phyloP scores from a whole-genome alignment of 2,797 vertebrate species.

The Periparus ater region DNA sequence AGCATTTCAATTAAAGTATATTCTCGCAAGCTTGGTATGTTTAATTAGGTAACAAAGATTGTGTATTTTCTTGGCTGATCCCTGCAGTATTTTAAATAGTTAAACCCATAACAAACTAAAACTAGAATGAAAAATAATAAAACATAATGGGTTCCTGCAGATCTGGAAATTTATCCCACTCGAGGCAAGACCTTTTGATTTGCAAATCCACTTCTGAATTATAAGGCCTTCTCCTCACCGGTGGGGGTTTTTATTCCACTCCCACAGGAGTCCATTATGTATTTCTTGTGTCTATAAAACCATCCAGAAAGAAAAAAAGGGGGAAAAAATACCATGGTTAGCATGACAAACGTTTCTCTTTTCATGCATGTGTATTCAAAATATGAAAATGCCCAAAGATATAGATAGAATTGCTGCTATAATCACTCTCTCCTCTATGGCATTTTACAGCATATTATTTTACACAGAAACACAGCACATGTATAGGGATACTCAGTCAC shows the following conservation, averaged over 20 bases:
- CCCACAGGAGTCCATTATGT: conserved; percentile 70
- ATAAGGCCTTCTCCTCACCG: conserved; percentile 63
- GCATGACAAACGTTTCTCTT: conserved; percentile 62
- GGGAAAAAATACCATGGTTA: conserved; percentile 69
- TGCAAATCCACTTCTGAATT: conserved; percentile 75
- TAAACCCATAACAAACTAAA: conserved; percentile 69
- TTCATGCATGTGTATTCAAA: conserved; percentile 55
- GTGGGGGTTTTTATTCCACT: conserved; percentile 59
- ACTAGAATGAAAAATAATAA: conserved; percentile 65
- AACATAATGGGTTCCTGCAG: conserved; percentile 64
- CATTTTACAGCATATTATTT: conserved; percentile 41
- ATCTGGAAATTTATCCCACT: conserved; percentile 69
- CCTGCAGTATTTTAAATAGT: conserved; percentile 68
- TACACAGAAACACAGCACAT: neutral
- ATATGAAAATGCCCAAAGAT: conserved; percentile 46
- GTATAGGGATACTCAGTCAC: conserved; percentile 12
- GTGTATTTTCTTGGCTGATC: conserved; percentile 62
- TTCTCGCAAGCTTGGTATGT: conserved; percentile 24
- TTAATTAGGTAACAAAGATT: conserved; percentile 51
- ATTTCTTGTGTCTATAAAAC: conserved; percentile 73
- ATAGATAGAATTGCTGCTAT: conserved; percentile 19
- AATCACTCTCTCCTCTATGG: conserved; percentile 27
- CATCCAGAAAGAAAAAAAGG: conserved; percentile 58
- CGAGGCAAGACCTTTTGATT: conserved; percentile 73
- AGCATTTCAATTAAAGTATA: conserved; percentile 9